These are phyloP conservation scores for Alcedo atthis DNA, from an alignment of 2,797 vertebrate species.

Conservation along the genomic window DNA sequence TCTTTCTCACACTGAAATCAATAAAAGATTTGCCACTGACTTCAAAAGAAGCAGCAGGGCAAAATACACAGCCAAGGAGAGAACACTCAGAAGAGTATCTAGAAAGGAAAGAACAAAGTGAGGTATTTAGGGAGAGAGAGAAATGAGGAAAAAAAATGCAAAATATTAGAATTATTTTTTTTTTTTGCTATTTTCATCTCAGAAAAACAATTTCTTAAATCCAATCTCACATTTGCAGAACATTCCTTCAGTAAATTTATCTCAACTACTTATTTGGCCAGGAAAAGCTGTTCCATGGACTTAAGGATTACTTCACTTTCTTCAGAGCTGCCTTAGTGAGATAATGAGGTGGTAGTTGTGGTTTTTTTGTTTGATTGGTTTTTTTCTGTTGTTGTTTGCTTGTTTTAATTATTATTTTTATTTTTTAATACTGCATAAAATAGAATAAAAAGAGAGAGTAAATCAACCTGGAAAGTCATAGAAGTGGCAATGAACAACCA, in stretches of 20 bases:
- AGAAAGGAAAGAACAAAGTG: neutral
- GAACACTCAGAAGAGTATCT: neutral
- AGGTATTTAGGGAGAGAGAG: neutral
- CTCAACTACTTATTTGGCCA: neutral
- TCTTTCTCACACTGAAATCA: conserved; percentile 50
- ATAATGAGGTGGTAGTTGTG: neutral
- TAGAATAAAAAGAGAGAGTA: neutral
- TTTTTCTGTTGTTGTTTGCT: too few species aligned
- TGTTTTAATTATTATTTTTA: neutral
- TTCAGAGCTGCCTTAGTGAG: neutral
- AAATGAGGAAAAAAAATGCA: neutral
- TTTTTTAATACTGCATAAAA: neutral
- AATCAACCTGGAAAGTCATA: neutral
- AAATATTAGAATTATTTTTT: neutral
- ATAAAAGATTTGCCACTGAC: conserved; percentile 46
- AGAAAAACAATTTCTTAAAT: neutral
- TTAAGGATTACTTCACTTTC: neutral
- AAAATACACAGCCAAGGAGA: conserved; percentile 11
- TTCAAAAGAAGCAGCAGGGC: conserved; percentile 52
- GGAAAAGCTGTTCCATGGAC: neutral
- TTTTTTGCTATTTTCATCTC: neutral
- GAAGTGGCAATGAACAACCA: neutral
- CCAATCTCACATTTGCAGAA: neutral
- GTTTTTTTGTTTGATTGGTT: too few species aligned
- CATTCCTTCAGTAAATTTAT: neutral